Evolutionary conservation across 2,888 invertebrate genomes (phyloP).

Genomic region (Drosophila mulleri): DNA sequence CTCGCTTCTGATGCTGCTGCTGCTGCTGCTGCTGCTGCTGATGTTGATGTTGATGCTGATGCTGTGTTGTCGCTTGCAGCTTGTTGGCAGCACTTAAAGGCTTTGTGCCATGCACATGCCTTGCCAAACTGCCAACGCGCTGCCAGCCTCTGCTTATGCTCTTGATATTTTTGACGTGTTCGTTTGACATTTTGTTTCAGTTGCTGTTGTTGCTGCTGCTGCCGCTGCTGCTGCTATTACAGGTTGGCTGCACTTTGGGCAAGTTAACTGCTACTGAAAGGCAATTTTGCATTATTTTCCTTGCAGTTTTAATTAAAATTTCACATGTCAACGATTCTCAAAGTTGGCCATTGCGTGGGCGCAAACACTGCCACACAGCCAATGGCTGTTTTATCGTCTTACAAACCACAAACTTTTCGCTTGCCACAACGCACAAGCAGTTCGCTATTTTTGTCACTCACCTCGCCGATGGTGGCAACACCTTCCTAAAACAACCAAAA

Average conservation of each 20-base stretch:
- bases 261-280: conserved; percentile 23
- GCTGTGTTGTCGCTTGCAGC: conserved; percentile 37
- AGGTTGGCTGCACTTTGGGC: conserved; percentile 39
- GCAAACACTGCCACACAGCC: conserved; percentile 4
- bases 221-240: conserved; percentile 8
- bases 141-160: conserved; percentile 50
- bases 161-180: conserved; percentile 76
- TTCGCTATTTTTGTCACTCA: conserved; percentile 28
- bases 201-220: conserved; percentile 13
- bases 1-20: conserved; percentile 11
- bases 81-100: conserved; percentile 73
- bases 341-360: conserved; percentile 41
- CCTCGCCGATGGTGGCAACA: conserved; percentile 6
- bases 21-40: conserved; percentile 21
- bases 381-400: conserved; percentile 60
- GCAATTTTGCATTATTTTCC: conserved; percentile 50
- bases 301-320: conserved; percentile 79
- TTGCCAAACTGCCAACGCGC: conserved; percentile 41
- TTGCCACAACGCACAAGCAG: not conserved
- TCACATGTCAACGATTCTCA: conserved; percentile 74
- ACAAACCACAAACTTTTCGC: conserved; percentile 3
- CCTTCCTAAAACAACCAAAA: not conserved
- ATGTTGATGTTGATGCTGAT: conserved; percentile 1
- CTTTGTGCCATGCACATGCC: conserved; percentile 57
- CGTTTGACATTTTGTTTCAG: conserved; percentile 63